phyloP scores from a whole-genome alignment of 2,113 vertebrate genomes.

The Mesocricetus auratus region DNA sequence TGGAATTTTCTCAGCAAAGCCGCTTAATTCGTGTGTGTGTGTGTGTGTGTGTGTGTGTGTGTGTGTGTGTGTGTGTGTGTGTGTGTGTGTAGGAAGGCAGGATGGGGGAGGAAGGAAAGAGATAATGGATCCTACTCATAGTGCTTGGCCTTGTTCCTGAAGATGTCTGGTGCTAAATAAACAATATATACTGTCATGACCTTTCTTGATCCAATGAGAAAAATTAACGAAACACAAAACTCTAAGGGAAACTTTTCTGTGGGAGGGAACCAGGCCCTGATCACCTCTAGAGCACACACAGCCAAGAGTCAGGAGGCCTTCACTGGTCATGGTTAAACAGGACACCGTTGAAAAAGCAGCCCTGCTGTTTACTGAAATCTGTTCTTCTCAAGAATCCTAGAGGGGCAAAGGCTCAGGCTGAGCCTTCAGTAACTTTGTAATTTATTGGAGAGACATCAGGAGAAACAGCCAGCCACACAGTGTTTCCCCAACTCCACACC shows the following conservation, averaged over 20 bases:
- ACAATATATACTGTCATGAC: not conserved
- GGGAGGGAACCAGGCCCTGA: not conserved
- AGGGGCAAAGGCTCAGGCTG: not conserved
- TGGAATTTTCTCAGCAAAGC: not conserved
- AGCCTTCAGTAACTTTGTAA: slow-evolving; percentile 13
- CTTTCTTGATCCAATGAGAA: slow-evolving; percentile 58
- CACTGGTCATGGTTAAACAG: not conserved
- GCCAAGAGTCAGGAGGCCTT: not conserved
- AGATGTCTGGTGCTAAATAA: not conserved
- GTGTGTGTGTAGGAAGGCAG: not conserved
- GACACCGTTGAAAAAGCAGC: slow-evolving; percentile 52
- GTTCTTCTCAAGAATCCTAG: not conserved
- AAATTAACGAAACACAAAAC: slow-evolving; percentile 72
- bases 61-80: not conserved
- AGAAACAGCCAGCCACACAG: not conserved
- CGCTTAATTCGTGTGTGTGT: not conserved
- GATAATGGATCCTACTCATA: rapidly evolving
- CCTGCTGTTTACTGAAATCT: not conserved
- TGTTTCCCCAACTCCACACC: not conserved
- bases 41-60: not conserved
- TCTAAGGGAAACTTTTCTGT: not conserved
- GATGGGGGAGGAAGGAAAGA: not conserved
- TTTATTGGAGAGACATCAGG: not conserved
- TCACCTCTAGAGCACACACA: slow-evolving; percentile 4
- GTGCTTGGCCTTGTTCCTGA: not conserved